These are phyloP conservation scores for Amblyopsis hoosieri DNA, from an alignment of 2,797 vertebrate genomes.

Conservation along the genomic window DNA sequence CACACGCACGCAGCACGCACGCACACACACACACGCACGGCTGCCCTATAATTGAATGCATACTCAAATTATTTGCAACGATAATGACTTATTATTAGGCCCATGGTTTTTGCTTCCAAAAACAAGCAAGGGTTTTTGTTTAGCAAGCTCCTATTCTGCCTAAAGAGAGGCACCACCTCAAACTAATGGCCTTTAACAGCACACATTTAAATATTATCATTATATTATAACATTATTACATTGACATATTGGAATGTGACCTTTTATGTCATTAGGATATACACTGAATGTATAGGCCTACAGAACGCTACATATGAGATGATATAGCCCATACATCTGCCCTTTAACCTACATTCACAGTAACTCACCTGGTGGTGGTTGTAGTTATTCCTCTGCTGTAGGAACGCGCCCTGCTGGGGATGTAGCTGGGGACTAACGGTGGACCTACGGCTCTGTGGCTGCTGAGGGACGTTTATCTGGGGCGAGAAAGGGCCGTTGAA, in stretches of 20 bases:
- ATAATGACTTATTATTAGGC: no score
- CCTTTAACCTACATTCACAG: background rate
- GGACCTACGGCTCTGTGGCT: constrained; percentile 87
- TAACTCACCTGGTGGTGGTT: constrained; percentile 92
- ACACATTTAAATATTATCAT: background rate
- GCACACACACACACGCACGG: no score
- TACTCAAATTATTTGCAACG: no score
- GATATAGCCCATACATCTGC: background rate
- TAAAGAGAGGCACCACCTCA: background rate
- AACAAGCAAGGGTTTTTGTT: no score
- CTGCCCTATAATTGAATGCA: no score
- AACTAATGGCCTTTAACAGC: background rate
- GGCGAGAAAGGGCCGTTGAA: constrained; percentile 88
- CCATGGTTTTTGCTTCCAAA: no score
- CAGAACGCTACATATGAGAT: background rate
- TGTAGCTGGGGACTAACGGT: constrained; percentile 92
- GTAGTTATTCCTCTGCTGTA: constrained; percentile 95
- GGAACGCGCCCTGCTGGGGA: constrained; percentile 89
- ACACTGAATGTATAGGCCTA: no score
- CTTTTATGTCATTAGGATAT: no score
- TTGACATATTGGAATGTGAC: background rate
- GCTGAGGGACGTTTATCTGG: constrained; percentile 86
- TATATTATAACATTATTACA: background rate
- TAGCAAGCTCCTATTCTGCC: no score
- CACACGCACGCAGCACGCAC: no score